Conservation (phyloP, 2,888 invertebrate species). For the Papilio demoleus region DNA sequence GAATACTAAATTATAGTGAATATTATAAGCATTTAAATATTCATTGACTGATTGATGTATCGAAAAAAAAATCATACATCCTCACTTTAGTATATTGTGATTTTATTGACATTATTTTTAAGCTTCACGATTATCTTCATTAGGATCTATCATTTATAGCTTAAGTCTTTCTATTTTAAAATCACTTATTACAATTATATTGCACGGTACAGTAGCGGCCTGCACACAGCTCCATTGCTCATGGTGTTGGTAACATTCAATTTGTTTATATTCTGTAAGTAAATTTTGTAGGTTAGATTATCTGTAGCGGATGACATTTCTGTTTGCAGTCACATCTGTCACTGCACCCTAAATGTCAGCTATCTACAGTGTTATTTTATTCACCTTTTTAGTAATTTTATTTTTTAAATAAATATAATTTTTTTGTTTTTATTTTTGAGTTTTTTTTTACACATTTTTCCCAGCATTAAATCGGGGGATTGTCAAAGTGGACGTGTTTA, state of each 20-base stretch:
- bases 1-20: constrained; percentile 60
- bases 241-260: constrained; percentile 50
- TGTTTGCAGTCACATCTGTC: constrained; percentile 50
- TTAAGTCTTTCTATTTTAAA: constrained; percentile 50
- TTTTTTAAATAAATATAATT: constrained; percentile 69
- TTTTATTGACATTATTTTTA: constrained; percentile 55
- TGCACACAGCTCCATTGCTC: constrained; percentile 65
- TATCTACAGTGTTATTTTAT: constrained; percentile 53
- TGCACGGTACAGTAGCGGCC: constrained; percentile 68
- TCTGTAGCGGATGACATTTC: constrained; percentile 48
- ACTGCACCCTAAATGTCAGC: constrained; percentile 57
- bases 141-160: constrained; percentile 55
- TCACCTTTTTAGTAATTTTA: constrained; percentile 63
- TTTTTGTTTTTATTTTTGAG: constrained; percentile 62
- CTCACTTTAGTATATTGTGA: constrained; percentile 54
- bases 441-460: constrained; percentile 57
- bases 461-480: constrained; percentile 71
- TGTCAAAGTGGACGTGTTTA: constrained; percentile 77
- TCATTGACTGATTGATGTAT: constrained; percentile 69
- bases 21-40: constrained; percentile 67
- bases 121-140: constrained; percentile 50
- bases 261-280: constrained; percentile 43
- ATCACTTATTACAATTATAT: constrained; percentile 39
- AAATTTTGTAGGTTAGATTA: constrained; percentile 34
- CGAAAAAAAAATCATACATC: constrained; percentile 59